Conservation (phyloP, 1,140 invertebrate genomes). For the Teleopsis dalmanni region DNA sequence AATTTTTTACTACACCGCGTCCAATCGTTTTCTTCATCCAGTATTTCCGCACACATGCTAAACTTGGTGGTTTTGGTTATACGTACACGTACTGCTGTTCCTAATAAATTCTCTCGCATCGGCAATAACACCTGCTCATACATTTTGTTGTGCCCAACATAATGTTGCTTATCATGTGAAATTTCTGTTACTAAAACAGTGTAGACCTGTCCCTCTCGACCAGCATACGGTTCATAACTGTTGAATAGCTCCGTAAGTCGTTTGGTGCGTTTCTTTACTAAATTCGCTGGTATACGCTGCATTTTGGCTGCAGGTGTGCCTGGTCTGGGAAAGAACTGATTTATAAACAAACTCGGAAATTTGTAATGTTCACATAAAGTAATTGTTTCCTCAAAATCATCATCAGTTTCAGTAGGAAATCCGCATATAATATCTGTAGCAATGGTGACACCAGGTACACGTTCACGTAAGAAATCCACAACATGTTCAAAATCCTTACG, state of each 20-base stretch:
- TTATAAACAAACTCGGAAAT: slow-evolving; percentile 94
- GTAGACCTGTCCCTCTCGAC: slow-evolving; percentile 68
- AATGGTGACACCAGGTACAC: slow-evolving; percentile 73
- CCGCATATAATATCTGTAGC: slow-evolving; percentile 98
- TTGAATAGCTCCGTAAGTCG: slow-evolving; percentile 84
- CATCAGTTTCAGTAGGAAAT: slow-evolving; percentile 91
- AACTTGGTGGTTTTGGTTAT: slow-evolving; percentile 74
- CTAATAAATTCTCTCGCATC: slow-evolving; percentile 67
- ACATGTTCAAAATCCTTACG: slow-evolving; percentile 82
- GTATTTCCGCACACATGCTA: slow-evolving; percentile 70
- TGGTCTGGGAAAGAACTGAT: slow-evolving; percentile 94
- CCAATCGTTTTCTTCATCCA: slow-evolving; percentile 48
- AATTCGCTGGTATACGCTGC: slow-evolving; percentile 65
- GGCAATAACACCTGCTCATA: slow-evolving; percentile 93
- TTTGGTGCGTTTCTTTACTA: slow-evolving; percentile 87
- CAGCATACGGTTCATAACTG: slow-evolving; percentile 77
- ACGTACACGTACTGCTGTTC: slow-evolving; percentile 72
- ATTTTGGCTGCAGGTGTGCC: slow-evolving; percentile 92
- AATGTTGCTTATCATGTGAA: slow-evolving; percentile 84
- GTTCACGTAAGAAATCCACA: slow-evolving; percentile 73
- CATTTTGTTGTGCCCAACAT: slow-evolving; percentile 90
- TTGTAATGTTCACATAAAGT: slow-evolving; percentile 76
- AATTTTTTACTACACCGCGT: slow-evolving; percentile 3
- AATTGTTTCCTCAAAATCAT: slow-evolving; percentile 87
- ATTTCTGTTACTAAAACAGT: slow-evolving; percentile 86